phyloP scores from a whole-genome alignment of 2,888 invertebrate species.

The Marronus borbonicus region DNA sequence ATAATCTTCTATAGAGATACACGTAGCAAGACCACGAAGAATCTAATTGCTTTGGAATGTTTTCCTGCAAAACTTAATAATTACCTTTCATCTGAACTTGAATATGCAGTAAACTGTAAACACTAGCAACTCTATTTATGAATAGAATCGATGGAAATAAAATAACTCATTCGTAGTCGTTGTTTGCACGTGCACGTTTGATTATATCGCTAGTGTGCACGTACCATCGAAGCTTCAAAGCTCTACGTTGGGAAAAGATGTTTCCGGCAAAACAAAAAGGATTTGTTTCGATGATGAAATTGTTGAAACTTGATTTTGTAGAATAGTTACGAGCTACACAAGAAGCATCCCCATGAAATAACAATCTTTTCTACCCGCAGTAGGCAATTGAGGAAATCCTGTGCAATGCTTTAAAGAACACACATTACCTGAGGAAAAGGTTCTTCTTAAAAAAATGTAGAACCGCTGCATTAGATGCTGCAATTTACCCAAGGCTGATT shows the following conservation, averaged over 20 bases:
- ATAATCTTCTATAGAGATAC: not conserved
- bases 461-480: no score
- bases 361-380: not conserved
- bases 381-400: not conserved
- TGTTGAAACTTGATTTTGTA: conserved; percentile 21
- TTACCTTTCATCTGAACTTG: conserved; percentile 29
- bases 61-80: conserved; percentile 12
- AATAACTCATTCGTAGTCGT: conserved; percentile 28
- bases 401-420: no score
- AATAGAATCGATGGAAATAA: conserved; percentile 25
- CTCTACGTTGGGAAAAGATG: conserved; percentile 11
- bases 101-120: conserved; percentile 31
- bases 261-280: conserved; percentile 6
- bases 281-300: conserved; percentile 13
- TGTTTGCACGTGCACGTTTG: not conserved
- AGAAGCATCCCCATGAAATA: not conserved
- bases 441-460: no score
- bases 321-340: not conserved
- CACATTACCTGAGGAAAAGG: no score
- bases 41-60: conserved; percentile 14
- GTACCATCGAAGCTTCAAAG: conserved; percentile 35
- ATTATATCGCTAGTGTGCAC: conserved; percentile 26
- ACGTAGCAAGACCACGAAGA: not conserved
- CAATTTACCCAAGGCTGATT: no score
- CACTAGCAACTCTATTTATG: conserved; percentile 29